These are phyloP conservation scores for Zosterops pallidus DNA, from an alignment of 2,113 vertebrate species.

Conservation along the genomic window DNA sequence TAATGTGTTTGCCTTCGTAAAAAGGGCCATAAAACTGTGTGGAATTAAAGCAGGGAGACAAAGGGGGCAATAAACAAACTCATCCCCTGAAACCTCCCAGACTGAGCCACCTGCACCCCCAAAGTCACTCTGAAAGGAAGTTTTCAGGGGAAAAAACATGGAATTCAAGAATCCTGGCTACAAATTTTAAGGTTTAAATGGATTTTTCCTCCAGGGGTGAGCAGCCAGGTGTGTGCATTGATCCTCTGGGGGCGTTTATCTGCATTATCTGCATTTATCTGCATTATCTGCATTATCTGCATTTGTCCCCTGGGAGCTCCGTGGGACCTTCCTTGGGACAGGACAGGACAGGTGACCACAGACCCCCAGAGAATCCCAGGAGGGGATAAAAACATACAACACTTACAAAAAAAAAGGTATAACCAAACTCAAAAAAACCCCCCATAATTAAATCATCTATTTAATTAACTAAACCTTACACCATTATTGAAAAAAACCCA, in stretches of 20 bases:
- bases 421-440: too few relatives aligned
- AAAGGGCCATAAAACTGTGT: not conserved
- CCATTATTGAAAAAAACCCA: too few relatives aligned
- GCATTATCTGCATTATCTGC: too few relatives aligned
- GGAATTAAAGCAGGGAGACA: not conserved
- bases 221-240: fast-evolving
- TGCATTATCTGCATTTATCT: too few relatives aligned
- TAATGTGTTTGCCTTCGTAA: not conserved
- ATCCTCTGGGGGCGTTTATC: not conserved
- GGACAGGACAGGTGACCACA: not conserved
- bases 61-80: not conserved
- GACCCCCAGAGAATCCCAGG: not conserved
- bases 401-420: too few relatives aligned
- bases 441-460: too few relatives aligned
- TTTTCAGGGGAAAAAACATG: not conserved
- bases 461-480: too few relatives aligned
- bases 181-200: not conserved
- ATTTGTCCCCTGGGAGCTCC: too few relatives aligned
- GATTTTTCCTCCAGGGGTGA: fast-evolving
- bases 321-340: not conserved
- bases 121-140: not conserved
- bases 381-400: not conserved
- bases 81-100: not conserved
- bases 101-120: not conserved
- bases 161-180: too few relatives aligned